phyloP scores from a whole-genome alignment of 2,797 vertebrate genomes.

The Centropyge bicolor region DNA sequence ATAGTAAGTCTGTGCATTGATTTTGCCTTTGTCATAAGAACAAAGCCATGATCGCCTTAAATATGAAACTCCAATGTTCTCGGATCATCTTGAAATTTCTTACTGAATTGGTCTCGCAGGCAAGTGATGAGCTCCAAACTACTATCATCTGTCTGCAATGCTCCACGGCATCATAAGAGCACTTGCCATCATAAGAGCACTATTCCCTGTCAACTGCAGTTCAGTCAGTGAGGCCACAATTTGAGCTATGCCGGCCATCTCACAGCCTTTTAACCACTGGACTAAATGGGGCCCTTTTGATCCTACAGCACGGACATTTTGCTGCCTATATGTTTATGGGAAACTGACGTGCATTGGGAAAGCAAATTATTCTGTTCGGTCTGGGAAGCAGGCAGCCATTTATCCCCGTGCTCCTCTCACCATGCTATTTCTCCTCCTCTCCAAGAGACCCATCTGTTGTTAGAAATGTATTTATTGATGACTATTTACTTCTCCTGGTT shows the following conservation, averaged over 20 bases:
- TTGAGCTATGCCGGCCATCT: constrained; percentile 20
- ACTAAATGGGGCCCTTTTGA: constrained; percentile 20
- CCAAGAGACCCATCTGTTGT: constrained; percentile 73
- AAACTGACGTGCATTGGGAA: constrained; percentile 38
- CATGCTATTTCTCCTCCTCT: constrained; percentile 47
- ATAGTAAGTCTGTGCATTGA: background rate
- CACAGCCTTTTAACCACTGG: constrained; percentile 28
- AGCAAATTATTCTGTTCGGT: constrained; percentile 33
- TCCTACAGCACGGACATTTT: background rate
- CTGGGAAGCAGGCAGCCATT: constrained; percentile 8
- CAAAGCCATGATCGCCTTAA: constrained; percentile 4
- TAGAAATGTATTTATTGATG: constrained; percentile 76
- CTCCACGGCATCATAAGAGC: constrained; percentile 43
- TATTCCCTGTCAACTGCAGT: constrained; percentile 39
- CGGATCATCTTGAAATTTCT: constrained; percentile 22
- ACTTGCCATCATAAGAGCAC: constrained; percentile 36
- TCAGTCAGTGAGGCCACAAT: constrained; percentile 28
- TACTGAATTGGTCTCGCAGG: constrained; percentile 34
- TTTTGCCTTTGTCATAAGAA: background rate
- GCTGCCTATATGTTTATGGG: constrained; percentile 23
- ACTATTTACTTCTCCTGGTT: constrained; percentile 61
- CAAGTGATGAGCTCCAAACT: constrained; percentile 41
- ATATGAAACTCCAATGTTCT: background rate
- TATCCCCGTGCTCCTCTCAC: constrained; percentile 22
- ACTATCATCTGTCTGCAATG: constrained; percentile 50